Evolutionary conservation across 2,797 vertebrate species (phyloP), one percentile per base, ranked within the genome.

Genomic region (Danio tinwini): DNA sequence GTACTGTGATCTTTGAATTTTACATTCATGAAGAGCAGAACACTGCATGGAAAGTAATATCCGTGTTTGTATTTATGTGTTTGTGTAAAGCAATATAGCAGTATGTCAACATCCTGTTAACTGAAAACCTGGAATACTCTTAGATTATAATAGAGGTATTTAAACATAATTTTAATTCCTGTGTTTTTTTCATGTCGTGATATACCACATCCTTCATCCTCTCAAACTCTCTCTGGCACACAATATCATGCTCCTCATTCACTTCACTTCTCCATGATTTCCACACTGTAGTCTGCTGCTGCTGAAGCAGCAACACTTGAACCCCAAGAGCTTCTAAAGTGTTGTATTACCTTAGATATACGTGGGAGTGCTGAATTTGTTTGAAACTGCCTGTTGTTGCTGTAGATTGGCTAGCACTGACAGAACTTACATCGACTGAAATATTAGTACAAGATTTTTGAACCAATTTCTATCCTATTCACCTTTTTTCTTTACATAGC

Each of bases 291-390:
- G 19, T 72, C 29, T 50, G 44, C 49, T 58, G 62, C 13, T 58
- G 62, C 55, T 68, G 52, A 67, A 42, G 58, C 53, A 58, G 75
- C 52, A 74, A 55, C 81, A 74, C 75, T 78, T 74, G 69, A 74
- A 50, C 17, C 29, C 56, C 42, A 29, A 40, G 65, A 70, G 76
- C 55, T 42, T 61, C 49, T 70, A 40, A 70, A 61, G 55, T 70
- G 65, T 78, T 42, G 37, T 61, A 21, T 42, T 50, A 42, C 64
- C 29, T 17, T 47, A 69, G 21, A 52, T 40, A 49, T 59, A 50
- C 3, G 53, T 65, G 6, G 52, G 52, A 67, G 74, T 56, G 19
- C 21, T 68, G 42, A 6, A 17, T 69, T 68, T 12, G 45, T 21
- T 62, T n/a, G 0, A 75, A 52, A 53, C 12, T 64, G 40, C 52